These are phyloP conservation scores for Pangasius djambal DNA, from an alignment of 2,797 vertebrate species.

Conservation along the genomic window DNA sequence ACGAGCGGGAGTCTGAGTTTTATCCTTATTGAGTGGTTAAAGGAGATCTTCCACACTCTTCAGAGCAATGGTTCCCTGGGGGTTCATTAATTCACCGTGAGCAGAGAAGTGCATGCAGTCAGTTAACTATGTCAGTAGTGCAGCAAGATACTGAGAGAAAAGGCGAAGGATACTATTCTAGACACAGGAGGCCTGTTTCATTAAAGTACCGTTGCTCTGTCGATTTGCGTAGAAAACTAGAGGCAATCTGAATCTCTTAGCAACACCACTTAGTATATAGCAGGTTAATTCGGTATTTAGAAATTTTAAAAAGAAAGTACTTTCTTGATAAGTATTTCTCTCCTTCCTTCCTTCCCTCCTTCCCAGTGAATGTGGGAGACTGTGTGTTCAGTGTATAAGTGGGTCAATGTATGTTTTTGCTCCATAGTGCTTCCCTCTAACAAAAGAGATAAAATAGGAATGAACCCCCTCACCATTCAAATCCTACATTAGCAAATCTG, in stretches of 20 bases:
- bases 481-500: background rate
- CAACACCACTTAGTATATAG: too few species aligned
- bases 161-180: background rate
- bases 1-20: background rate
- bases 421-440: background rate
- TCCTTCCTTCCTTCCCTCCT: background rate
- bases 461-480: background rate
- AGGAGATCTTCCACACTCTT: slow-evolving; percentile 6
- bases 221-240: background rate
- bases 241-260: background rate
- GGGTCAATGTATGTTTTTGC: background rate
- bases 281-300: background rate
- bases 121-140: background rate
- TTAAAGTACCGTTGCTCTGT: background rate
- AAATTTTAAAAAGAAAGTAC: background rate
- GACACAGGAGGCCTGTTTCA: background rate
- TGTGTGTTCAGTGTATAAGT: background rate
- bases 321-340: background rate
- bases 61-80: slow-evolving; percentile 16
- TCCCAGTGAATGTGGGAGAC: background rate
- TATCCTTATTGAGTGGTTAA: slow-evolving; percentile 18
- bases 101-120: background rate
- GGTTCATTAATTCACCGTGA: slow-evolving; percentile 6
- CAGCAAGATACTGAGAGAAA: background rate
- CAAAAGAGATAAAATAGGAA: background rate